A percentile compares a stretch with the other conserved stretches of the same genome.
These are phyloP conservation scores for Penaeus japonicus DNA, from an alignment of 1,140 invertebrate species.

Conservation along the genomic window DNA sequence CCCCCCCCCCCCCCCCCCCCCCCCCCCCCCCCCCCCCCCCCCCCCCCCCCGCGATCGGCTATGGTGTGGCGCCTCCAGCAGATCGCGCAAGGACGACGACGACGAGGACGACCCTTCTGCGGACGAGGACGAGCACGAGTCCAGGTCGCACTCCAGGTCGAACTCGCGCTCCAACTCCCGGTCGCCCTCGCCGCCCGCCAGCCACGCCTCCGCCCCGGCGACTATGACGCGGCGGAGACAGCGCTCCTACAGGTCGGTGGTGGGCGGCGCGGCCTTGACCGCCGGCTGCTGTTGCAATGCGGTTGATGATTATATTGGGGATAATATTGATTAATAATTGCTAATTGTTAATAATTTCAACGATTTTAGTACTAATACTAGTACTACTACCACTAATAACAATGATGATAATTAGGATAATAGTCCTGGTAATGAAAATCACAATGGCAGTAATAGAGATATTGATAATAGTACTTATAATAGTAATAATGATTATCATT, in stretches of 20 bases:
- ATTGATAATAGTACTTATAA: too few relatives aligned
- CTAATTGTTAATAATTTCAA: too few relatives aligned
- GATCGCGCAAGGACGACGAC: not conserved
- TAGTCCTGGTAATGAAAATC: too few relatives aligned
- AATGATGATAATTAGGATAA: too few relatives aligned
- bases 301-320: too few relatives aligned
- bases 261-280: not conserved
- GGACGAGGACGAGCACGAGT: slow-evolving; percentile 24
- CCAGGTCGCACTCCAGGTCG: slow-evolving; percentile 32
- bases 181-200: slow-evolving; percentile 40
- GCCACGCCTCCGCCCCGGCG: slow-evolving; percentile 41
- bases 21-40: not conserved
- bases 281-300: too few relatives aligned
- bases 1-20: too few relatives aligned
- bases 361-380: too few relatives aligned
- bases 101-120: slow-evolving; percentile 24
- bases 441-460: too few relatives aligned
- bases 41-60: not conserved
- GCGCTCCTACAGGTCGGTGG: slow-evolving; percentile 20
- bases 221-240: slow-evolving; percentile 17
- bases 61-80: not conserved
- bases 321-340: too few relatives aligned
- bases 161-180: slow-evolving; percentile 29
- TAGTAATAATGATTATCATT: too few relatives aligned
- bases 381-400: too few relatives aligned